These are phyloP conservation scores for Pherbina coryleti DNA, from an alignment of 2,888 invertebrate species.

Conservation along the genomic window DNA sequence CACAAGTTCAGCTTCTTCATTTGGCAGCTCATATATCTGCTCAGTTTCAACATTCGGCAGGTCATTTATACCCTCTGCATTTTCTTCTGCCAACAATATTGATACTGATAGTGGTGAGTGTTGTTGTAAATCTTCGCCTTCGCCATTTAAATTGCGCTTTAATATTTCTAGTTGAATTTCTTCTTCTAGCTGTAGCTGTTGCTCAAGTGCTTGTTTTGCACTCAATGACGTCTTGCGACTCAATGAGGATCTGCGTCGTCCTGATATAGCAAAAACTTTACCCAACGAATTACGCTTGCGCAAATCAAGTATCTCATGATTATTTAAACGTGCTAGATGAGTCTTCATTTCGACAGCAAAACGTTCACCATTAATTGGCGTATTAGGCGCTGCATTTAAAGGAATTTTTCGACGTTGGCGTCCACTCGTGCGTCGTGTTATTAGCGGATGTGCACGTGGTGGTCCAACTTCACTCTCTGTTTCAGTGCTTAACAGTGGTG, in stretches of 20 bases:
- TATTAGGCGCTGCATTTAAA: slow-evolving; percentile 56
- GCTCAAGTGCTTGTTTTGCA: slow-evolving; percentile 29
- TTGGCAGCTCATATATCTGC: not conserved
- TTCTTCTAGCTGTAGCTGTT: slow-evolving; percentile 52
- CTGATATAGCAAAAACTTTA: slow-evolving; percentile 46
- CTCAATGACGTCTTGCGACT: slow-evolving; percentile 20
- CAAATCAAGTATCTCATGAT: slow-evolving; percentile 61
- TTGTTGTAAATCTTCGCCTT: slow-evolving; percentile 8
- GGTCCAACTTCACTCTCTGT: slow-evolving; percentile 31
- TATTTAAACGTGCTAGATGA: slow-evolving; percentile 57
- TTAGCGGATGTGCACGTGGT: slow-evolving; percentile 37
- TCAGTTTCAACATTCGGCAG: not conserved
- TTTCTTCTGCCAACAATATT: not conserved
- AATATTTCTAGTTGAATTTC: slow-evolving; percentile 52
- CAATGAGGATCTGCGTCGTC: slow-evolving; percentile 33
- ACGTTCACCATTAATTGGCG: slow-evolving; percentile 60
- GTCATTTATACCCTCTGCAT: not conserved
- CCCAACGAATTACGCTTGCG: slow-evolving; percentile 59
- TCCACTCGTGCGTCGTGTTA: slow-evolving; percentile 8
- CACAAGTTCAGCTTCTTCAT: not conserved
- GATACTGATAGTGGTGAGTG: not conserved
- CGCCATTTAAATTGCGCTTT: slow-evolving; percentile 48
- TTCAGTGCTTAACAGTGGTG: not conserved
- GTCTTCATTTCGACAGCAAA: slow-evolving; percentile 56
- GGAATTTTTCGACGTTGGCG: slow-evolving; percentile 18